These are phyloP conservation scores for Limonius californicus DNA, from an alignment of 1,140 invertebrate species.

Conservation along the genomic window DNA sequence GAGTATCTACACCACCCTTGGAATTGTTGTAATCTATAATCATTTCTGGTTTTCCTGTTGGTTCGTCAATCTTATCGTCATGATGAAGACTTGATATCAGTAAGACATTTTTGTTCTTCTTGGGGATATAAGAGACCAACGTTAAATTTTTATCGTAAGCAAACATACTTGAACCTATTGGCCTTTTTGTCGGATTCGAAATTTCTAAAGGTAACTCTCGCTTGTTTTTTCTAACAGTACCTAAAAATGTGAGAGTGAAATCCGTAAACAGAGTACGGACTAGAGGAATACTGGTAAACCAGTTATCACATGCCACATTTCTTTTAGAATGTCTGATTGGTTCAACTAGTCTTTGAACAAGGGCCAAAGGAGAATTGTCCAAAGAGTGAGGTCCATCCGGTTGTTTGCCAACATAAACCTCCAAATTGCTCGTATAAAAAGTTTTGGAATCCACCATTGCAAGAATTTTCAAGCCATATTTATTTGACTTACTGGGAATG, in stretches of 20 bases:
- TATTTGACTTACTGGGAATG: slow-evolving; percentile 32
- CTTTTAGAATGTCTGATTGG: slow-evolving; percentile 35
- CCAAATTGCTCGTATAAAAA: too few relatives aligned
- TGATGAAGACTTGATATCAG: slow-evolving; percentile 37
- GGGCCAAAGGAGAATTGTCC: slow-evolving; percentile 25
- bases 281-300: slow-evolving; percentile 36
- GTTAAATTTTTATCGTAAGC: slow-evolving; percentile 1
- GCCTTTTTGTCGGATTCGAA: neutral
- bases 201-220: slow-evolving; percentile 20
- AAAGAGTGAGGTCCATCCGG: slow-evolving; percentile 31
- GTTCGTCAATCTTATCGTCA: slow-evolving; percentile 31
- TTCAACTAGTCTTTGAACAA: slow-evolving; percentile 37
- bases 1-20: slow-evolving; percentile 48
- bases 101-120: slow-evolving; percentile 33
- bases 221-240: slow-evolving; percentile 33
- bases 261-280: slow-evolving; percentile 25
- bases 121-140: slow-evolving; percentile 34
- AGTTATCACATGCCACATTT: slow-evolving; percentile 43
- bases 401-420: slow-evolving; percentile 36
- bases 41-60: slow-evolving; percentile 40
- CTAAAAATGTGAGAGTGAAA: slow-evolving; percentile 34
- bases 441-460: too few relatives aligned
- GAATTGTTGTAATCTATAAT: slow-evolving; percentile 40
- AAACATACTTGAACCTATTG: neutral
- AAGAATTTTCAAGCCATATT: slow-evolving; percentile 45